Conservation (phyloP, 2,797 vertebrate genomes). For the Cephalopachus bancanus region DNA sequence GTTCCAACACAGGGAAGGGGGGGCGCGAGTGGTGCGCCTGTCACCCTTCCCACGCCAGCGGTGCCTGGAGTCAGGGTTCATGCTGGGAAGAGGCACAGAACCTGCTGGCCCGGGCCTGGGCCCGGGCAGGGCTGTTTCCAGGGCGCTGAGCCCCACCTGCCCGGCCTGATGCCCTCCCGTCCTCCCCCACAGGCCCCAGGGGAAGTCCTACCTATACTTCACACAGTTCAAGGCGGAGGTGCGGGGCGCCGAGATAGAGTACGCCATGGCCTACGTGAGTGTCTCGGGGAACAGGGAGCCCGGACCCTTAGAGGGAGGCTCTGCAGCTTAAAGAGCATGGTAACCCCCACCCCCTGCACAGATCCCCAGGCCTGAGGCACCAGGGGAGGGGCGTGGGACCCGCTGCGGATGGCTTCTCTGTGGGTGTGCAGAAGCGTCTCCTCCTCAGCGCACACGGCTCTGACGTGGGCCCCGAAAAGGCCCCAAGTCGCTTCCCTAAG, state of each 20-base stretch:
- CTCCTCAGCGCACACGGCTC: no score
- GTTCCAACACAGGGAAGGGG: background rate
- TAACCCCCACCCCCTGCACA: no score
- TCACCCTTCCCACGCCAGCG: background rate
- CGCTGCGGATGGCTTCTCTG: no score
- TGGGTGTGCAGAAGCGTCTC: no score
- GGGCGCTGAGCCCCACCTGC: background rate
- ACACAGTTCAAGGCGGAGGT: constrained; percentile 97
- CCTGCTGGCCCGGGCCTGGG: background rate
- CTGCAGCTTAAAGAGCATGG: no score
- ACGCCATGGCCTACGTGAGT: constrained; percentile 97
- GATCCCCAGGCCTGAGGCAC: no score
- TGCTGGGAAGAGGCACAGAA: rapidly evolving
- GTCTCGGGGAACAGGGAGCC: background rate
- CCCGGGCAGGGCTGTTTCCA: background rate
- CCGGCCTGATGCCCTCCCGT: background rate
- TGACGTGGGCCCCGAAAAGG: no score
- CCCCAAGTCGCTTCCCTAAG: no score
- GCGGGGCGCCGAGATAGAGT: constrained; percentile 94
- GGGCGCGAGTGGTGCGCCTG: rapidly evolving
- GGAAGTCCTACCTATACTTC: constrained; percentile 98
- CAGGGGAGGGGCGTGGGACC: no score
- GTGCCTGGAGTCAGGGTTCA: rapidly evolving
- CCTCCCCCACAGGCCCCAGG: constrained; percentile 93
- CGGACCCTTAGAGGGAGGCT: no score